phyloP scores from a whole-genome alignment of 1,140 invertebrate species.

The Cydia fagiglandana region DNA sequence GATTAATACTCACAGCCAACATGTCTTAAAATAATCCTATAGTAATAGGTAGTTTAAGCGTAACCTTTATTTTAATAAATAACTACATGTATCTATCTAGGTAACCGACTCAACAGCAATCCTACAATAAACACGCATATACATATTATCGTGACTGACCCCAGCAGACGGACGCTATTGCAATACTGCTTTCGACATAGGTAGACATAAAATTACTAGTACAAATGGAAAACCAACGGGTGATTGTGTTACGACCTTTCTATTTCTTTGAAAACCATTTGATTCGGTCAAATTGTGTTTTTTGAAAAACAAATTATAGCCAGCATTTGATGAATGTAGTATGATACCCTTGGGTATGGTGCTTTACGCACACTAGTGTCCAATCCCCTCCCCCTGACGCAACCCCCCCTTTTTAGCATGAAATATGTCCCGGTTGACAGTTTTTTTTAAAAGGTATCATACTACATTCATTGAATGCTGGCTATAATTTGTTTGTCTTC shows the following conservation, averaged over 20 bases:
- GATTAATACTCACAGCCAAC: slow-evolving; percentile 27
- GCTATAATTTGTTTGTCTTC: too few relatives aligned
- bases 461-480: too few relatives aligned
- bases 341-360: too few relatives aligned
- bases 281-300: too few relatives aligned
- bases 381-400: too few relatives aligned
- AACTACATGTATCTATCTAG: slow-evolving; percentile 17
- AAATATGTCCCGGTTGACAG: too few relatives aligned
- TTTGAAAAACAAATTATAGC: too few relatives aligned
- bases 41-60: slow-evolving; percentile 24
- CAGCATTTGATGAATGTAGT: too few relatives aligned
- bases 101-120: slow-evolving; percentile 20
- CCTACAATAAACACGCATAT: background rate
- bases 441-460: too few relatives aligned
- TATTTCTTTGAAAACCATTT: too few relatives aligned
- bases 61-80: slow-evolving; percentile 29
- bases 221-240: background rate
- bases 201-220: background rate
- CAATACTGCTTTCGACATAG: background rate
- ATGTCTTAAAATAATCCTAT: slow-evolving; percentile 26
- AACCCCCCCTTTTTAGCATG: too few relatives aligned
- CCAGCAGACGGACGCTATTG: background rate
- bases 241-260: background rate
- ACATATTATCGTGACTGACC: background rate
- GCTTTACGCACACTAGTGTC: too few relatives aligned